Evolutionary conservation across 1,140 invertebrate genomes (phyloP).

Genomic region (Macrosteles quadrilineatus): DNA sequence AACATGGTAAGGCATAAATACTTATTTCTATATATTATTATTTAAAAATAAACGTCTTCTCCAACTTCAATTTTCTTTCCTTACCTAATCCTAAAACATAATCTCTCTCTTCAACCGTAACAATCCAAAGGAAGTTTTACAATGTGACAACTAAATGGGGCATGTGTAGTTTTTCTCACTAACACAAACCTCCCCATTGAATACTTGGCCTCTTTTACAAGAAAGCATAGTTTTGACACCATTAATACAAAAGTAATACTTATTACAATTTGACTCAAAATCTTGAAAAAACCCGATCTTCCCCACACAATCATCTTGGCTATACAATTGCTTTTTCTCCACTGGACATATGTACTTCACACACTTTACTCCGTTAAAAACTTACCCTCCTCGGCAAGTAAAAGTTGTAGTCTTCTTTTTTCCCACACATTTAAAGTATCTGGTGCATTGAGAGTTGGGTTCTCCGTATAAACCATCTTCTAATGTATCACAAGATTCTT

Average conservation of each 20-base stretch:
- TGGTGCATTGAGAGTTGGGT: conserved; percentile 54
- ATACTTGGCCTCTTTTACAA: conserved; percentile 51
- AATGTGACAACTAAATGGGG: conserved; percentile 46
- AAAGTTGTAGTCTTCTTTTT: conserved; percentile 46
- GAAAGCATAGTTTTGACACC: conserved; percentile 50
- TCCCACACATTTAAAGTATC: conserved; percentile 58
- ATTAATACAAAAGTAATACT: conserved; percentile 58
- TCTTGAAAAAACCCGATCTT: conserved; percentile 57
- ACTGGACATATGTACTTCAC: conserved; percentile 21
- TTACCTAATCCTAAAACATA: no score
- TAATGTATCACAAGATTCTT: conserved; percentile 44
- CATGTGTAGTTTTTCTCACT: conserved; percentile 52
- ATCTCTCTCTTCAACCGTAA: no score
- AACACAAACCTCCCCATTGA: conserved; percentile 59
- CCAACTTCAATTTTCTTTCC: no score
- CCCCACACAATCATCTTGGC: neutral
- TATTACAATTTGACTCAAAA: conserved; percentile 54
- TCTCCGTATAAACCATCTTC: conserved; percentile 57
- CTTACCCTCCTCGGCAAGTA: conserved; percentile 44
- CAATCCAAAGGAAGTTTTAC: no score
- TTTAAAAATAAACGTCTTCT: no score
- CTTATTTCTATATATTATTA: no score
- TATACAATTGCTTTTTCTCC: neutral
- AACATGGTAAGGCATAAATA: no score
- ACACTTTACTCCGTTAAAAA: conserved; percentile 46